phyloP scores from a whole-genome alignment of 1,140 invertebrate species.

The Varroa destructor region DNA sequence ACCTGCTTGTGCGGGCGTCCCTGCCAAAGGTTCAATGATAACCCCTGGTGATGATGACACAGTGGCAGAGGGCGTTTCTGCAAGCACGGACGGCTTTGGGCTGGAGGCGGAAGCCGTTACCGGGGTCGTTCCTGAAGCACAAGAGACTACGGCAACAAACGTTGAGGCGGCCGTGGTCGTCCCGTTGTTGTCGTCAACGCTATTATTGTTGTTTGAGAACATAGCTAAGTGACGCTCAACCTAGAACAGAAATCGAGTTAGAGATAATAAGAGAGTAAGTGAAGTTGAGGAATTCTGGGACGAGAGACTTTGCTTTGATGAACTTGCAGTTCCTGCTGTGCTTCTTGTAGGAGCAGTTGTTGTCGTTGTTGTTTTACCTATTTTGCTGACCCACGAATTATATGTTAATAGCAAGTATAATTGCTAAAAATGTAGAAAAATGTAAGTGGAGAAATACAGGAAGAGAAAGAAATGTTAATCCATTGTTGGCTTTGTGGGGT shows the following conservation, averaged over 20 bases:
- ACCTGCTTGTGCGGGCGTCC: too few relatives aligned
- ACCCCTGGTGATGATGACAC: too few relatives aligned
- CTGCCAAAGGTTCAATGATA: too few relatives aligned
- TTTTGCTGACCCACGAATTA: background rate
- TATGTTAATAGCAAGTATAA: background rate
- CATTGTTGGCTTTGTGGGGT: too few relatives aligned
- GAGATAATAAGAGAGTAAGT: background rate
- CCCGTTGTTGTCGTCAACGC: conserved; percentile 6
- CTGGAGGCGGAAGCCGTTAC: background rate
- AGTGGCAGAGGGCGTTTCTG: background rate
- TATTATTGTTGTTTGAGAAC: conserved; percentile 23
- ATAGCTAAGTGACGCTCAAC: conserved; percentile 8
- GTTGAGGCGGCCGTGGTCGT: conserved; percentile 36
- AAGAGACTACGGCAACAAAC: conserved; percentile 38
- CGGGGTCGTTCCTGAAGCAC: conserved; percentile 41
- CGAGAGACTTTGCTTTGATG: too few relatives aligned
- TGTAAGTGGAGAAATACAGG: background rate
- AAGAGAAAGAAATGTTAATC: background rate
- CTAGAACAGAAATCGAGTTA: background rate
- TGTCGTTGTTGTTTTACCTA: conserved; percentile 2
- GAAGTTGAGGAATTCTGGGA: too few relatives aligned
- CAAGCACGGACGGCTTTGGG: background rate
- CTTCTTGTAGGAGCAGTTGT: background rate
- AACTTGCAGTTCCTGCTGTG: too few relatives aligned
- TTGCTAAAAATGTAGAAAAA: background rate